Conservation (phyloP, 2,888 invertebrate genomes). For the Cheilosia soror region DNA sequence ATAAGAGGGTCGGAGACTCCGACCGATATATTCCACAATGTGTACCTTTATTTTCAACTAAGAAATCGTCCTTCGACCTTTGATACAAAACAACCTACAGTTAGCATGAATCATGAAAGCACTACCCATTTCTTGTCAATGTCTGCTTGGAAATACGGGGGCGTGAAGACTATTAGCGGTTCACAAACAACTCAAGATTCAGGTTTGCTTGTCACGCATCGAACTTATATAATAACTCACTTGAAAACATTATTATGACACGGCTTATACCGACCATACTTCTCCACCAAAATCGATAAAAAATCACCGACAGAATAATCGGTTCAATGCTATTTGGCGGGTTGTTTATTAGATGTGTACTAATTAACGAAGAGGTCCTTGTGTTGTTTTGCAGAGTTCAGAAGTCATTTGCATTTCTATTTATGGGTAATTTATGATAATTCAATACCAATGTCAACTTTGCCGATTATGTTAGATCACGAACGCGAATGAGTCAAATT, state of each 20-base stretch:
- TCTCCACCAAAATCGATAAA: not conserved
- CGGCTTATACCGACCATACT: slow-evolving; percentile 14
- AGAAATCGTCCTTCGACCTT: too few relatives aligned
- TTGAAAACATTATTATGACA: slow-evolving; percentile 19
- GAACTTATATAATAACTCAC: not conserved
- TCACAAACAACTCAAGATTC: slow-evolving; percentile 40
- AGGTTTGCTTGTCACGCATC: slow-evolving; percentile 41
- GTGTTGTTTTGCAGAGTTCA: slow-evolving; percentile 14
- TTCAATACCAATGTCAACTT: slow-evolving; percentile 40
- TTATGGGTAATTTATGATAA: slow-evolving; percentile 39
- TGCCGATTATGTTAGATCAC: slow-evolving; percentile 44
- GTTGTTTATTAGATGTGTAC: slow-evolving; percentile 20
- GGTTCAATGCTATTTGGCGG: slow-evolving; percentile 15
- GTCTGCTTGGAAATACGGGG: not conserved
- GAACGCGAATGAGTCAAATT: slow-evolving; percentile 24
- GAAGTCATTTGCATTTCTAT: slow-evolving; percentile 54
- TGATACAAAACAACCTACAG: too few relatives aligned
- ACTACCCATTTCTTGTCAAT: slow-evolving; percentile 8
- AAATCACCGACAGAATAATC: slow-evolving; percentile 14
- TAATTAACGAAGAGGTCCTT: slow-evolving; percentile 38
- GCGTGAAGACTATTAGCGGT: slow-evolving; percentile 32
- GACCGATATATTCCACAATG: too few relatives aligned
- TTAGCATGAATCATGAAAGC: slow-evolving; percentile 10
- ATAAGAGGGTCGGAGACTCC: too few relatives aligned
- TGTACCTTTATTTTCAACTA: too few relatives aligned